Evolutionary conservation across 2,888 invertebrate genomes (phyloP).

Genomic region (Ichneumoninae sp.): DNA sequence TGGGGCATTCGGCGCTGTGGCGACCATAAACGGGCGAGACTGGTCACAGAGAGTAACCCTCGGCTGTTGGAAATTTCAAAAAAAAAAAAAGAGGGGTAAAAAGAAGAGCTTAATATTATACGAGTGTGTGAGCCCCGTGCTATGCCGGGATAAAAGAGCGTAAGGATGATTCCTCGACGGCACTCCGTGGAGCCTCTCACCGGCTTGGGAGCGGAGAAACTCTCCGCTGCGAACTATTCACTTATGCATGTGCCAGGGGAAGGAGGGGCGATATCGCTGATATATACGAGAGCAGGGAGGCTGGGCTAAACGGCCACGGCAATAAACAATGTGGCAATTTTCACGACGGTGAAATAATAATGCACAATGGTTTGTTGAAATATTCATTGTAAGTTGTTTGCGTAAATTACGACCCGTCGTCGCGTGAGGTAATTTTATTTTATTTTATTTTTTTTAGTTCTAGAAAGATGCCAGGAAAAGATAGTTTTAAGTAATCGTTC

Average conservation of each 20-base stretch:
- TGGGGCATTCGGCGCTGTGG: conserved; percentile 40
- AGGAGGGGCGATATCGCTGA: background rate
- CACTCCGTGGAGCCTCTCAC: background rate
- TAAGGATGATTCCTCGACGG: background rate
- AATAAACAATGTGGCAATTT: conserved; percentile 16
- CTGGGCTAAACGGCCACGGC: background rate
- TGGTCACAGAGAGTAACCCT: conserved; percentile 41
- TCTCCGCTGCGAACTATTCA: conserved; percentile 7
- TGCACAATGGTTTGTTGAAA: conserved; percentile 1
- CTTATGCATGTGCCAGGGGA: conserved; percentile 16
- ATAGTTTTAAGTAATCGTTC: background rate
- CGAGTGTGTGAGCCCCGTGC: background rate
- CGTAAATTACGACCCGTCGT: background rate
- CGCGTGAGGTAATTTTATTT: background rate
- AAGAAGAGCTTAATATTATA: conserved; percentile 30
- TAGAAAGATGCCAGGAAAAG: background rate
- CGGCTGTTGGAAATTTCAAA: background rate
- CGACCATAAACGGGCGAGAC: conserved; percentile 32
- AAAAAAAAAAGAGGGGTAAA: background rate
- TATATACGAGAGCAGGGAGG: conserved; percentile 3
- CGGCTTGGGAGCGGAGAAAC: background rate
- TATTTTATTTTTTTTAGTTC: background rate
- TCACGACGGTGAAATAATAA: conserved; percentile 5
- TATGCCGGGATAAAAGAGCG: background rate
- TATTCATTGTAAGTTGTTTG: conserved; percentile 16